A percentile compares a stretch with the other conserved stretches of the same genome.
These are phyloP conservation scores for Ophion costatus DNA, from an alignment of 2,888 invertebrate species.

Conservation along the genomic window DNA sequence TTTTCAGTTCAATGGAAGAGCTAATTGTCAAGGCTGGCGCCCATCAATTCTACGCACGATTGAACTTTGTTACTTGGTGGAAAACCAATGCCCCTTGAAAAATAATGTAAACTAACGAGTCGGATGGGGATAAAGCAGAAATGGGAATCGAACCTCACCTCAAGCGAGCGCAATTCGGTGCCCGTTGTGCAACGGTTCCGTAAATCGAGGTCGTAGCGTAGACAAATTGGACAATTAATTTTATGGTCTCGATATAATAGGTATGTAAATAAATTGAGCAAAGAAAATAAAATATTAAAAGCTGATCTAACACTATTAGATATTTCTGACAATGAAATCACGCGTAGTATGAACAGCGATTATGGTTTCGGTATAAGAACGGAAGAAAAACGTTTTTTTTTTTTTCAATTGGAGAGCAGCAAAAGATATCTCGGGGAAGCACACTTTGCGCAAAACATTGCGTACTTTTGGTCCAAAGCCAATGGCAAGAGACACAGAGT, in stretches of 20 bases:
- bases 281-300: constrained; percentile 68
- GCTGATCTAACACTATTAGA: constrained; percentile 80
- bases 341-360: constrained; percentile 73
- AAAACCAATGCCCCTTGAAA: not conserved
- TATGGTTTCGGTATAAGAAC: constrained; percentile 44
- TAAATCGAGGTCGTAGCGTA: constrained; percentile 45
- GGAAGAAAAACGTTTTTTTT: constrained; percentile 20
- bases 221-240: constrained; percentile 73
- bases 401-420: constrained; percentile 9
- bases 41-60: not conserved
- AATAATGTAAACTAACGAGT: not conserved
- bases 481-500: constrained; percentile 33
- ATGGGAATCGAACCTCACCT: not conserved
- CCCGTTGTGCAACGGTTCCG: constrained; percentile 19
- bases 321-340: constrained; percentile 79
- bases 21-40: not conserved
- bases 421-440: constrained; percentile 10
- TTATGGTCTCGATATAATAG: constrained; percentile 75
- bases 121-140: not conserved
- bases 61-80: not conserved
- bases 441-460: not conserved
- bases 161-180: not conserved
- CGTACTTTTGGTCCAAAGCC: constrained; percentile 30
- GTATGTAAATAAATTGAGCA: constrained; percentile 81
- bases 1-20: not conserved